These are phyloP conservation scores for Leucoraja ocellata DNA, from an alignment of 2,797 vertebrate species.

Conservation along the genomic window DNA sequence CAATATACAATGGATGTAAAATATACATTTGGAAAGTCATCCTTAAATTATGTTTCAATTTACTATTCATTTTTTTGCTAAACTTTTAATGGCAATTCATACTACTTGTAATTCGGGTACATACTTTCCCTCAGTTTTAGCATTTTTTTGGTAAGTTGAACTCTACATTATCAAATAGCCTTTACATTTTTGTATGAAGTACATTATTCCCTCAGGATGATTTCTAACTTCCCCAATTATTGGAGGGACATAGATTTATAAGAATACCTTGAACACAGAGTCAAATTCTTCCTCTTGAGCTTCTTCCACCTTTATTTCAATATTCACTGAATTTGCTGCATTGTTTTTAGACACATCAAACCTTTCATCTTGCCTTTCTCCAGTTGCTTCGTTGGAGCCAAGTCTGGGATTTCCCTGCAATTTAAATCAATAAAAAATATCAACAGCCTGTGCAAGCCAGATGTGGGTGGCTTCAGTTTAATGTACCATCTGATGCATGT, in stretches of 20 bases:
- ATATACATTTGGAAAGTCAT: background rate
- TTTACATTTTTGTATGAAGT: background rate
- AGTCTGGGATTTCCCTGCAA: background rate
- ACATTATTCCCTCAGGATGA: background rate
- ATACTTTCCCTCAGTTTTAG: background rate
- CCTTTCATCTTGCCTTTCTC: background rate
- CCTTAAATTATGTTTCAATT: background rate
- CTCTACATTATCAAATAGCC: background rate
- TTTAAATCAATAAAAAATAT: conserved; percentile 8
- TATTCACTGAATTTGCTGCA: background rate
- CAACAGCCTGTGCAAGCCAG: background rate
- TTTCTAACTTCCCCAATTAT: background rate
- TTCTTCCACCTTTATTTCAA: conserved; percentile 34
- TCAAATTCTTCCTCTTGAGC: background rate
- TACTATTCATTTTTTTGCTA: too few relatives aligned
- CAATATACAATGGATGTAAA: conserved; percentile 39
- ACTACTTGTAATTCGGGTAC: background rate
- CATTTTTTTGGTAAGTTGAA: background rate
- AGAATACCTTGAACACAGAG: conserved; percentile 19
- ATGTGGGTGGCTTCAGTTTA: background rate
- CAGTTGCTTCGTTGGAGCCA: background rate
- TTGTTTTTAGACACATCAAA: background rate
- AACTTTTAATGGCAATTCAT: background rate
- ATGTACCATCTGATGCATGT: background rate
- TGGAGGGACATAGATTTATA: background rate